Conservation (phyloP, 2,797 vertebrate genomes). For the Melanogrammus aeglefinus region DNA sequence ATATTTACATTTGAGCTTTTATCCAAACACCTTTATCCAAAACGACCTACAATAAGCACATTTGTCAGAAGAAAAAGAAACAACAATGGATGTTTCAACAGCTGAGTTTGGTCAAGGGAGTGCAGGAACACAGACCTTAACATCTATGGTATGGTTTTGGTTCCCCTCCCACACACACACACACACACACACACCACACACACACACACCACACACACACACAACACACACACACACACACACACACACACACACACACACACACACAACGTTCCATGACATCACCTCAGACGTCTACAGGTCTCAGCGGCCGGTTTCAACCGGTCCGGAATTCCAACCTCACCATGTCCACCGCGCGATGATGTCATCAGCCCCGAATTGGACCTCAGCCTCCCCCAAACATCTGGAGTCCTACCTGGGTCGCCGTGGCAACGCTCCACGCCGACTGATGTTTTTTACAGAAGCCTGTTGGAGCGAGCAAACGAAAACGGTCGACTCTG, state of each 20-base stretch:
- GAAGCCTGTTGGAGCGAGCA: not conserved
- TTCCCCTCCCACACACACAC: not conserved
- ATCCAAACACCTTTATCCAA: no score
- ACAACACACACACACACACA: not conserved
- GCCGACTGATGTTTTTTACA: not conserved
- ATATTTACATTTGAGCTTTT: no score
- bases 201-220: not conserved
- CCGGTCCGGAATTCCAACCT: not conserved
- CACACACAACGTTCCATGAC: not conserved
- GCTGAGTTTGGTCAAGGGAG: not conserved
- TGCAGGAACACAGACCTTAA: not conserved
- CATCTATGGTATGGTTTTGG: not conserved
- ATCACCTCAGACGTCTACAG: not conserved
- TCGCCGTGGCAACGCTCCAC: constrained; percentile 4
- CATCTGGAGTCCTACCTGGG: not conserved
- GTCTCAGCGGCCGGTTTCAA: not conserved
- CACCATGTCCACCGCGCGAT: not conserved
- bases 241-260: not conserved
- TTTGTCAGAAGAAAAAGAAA: no score
- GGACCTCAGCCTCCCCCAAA: not conserved
- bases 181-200: no score
- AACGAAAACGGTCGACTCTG: not conserved
- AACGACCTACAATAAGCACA: no score
- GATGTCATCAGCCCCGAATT: not conserved
- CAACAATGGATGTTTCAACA: no score